Evolutionary conservation across 2,113 vertebrate genomes (phyloP).

Genomic region (Phoenicopterus ruber): DNA sequence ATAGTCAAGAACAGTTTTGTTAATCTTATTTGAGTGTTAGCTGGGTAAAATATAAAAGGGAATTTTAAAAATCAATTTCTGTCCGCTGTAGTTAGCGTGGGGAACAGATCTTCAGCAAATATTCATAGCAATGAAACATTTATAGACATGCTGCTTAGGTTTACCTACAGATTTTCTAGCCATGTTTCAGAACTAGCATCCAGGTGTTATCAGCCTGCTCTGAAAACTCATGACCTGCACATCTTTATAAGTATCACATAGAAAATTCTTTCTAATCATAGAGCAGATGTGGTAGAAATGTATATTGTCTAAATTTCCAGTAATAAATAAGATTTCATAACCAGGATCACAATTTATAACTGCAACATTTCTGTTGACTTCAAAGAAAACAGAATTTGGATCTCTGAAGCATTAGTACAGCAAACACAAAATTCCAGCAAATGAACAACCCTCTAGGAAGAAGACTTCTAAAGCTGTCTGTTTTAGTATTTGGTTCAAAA

Average conservation of each 20-base stretch:
- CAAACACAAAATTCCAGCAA: background rate
- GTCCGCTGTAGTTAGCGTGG: background rate
- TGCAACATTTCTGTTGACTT: background rate
- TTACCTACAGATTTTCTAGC: constrained; percentile 14
- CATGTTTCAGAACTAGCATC: background rate
- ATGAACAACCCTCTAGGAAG: background rate
- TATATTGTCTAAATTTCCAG: background rate
- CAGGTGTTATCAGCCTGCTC: background rate
- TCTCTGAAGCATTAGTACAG: background rate
- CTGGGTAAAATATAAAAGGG: constrained; percentile 6
- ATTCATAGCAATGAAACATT: constrained; percentile 23
- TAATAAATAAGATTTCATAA: background rate
- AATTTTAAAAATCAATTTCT: constrained; percentile 1
- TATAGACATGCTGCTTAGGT: background rate
- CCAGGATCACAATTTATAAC: background rate
- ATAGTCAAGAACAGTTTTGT: background rate
- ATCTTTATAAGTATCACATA: background rate
- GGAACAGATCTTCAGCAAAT: constrained; percentile 26
- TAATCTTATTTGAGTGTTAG: background rate
- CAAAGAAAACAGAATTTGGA: background rate
- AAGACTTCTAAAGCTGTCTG: background rate
- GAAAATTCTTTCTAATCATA: background rate
- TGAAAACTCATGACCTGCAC: background rate
- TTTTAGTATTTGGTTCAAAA: background rate
- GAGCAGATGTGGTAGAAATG: background rate